These are phyloP conservation scores for Gavia stellata DNA, from an alignment of 2,113 vertebrate genomes.

Conservation along the genomic window DNA sequence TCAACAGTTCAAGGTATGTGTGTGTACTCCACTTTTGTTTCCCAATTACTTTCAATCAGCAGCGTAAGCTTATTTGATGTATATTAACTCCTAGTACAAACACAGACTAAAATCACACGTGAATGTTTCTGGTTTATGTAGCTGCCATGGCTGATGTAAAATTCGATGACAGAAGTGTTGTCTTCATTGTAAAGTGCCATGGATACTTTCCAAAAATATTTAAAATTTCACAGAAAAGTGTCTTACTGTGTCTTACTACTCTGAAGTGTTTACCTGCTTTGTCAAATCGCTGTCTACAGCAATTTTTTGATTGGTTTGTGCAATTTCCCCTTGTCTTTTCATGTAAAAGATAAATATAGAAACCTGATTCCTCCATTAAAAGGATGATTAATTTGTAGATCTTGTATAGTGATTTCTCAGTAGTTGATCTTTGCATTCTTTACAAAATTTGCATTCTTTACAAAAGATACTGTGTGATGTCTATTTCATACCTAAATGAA, in stretches of 20 bases:
- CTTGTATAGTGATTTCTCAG: neutral
- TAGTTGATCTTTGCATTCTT: neutral
- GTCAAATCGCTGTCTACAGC: neutral
- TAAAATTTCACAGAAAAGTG: neutral
- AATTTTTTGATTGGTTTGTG: neutral
- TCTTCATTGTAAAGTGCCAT: neutral
- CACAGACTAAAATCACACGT: neutral
- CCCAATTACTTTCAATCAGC: neutral
- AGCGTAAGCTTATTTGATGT: neutral
- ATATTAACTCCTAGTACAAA: neutral
- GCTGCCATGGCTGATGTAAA: neutral
- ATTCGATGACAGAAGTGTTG: neutral
- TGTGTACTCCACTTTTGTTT: neutral
- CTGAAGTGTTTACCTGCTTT: neutral
- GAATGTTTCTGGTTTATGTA: neutral
- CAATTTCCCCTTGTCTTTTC: neutral
- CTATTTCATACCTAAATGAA: neutral
- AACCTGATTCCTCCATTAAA: neutral
- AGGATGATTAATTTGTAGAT: neutral
- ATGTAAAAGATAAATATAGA: neutral
- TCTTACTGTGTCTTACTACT: neutral
- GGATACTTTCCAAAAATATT: neutral
- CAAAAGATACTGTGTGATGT: neutral
- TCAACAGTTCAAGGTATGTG: slow-evolving; percentile 76
- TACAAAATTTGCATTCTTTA: neutral